phyloP scores from a whole-genome alignment of 2,888 invertebrate species.

The Oxycera nigricornis region DNA sequence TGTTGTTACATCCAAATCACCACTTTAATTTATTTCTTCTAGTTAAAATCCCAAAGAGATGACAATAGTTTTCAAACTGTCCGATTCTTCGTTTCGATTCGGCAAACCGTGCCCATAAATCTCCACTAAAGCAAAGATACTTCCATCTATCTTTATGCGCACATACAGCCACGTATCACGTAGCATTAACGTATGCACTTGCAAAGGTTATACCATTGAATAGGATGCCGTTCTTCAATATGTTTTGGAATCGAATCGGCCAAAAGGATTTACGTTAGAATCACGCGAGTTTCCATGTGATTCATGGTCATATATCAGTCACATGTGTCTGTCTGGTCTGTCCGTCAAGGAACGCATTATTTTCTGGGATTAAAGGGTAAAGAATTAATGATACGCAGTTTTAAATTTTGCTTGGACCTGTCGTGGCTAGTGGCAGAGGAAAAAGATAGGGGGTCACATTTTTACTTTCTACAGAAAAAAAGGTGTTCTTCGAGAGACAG shows the following conservation, averaged over 20 bases:
- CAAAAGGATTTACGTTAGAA: constrained; percentile 43
- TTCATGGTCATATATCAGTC: constrained; percentile 47
- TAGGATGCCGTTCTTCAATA: too few relatives aligned
- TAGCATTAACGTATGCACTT: too few relatives aligned
- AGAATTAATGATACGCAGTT: constrained; percentile 41
- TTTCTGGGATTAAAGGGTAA: constrained; percentile 36
- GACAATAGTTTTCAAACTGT: constrained; percentile 10
- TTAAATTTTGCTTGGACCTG: too few relatives aligned
- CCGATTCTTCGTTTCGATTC: not conserved
- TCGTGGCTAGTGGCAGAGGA: not conserved
- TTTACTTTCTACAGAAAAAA: too few relatives aligned
- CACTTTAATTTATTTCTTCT: not conserved
- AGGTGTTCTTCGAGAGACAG: too few relatives aligned
- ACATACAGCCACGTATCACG: too few relatives aligned
- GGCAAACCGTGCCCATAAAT: not conserved
- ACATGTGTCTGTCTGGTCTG: constrained; percentile 44
- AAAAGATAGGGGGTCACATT: not conserved
- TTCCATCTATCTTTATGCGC: too few relatives aligned
- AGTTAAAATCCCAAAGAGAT: not conserved
- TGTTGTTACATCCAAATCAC: too few relatives aligned
- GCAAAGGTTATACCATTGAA: too few relatives aligned
- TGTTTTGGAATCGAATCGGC: too few relatives aligned
- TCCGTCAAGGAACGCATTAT: constrained; percentile 46
- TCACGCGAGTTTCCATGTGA: constrained; percentile 40
- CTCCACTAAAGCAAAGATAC: too few relatives aligned